These are phyloP conservation scores for Monoplex corrugatus DNA, from an alignment of 2,888 invertebrate species.

Conservation along the genomic window DNA sequence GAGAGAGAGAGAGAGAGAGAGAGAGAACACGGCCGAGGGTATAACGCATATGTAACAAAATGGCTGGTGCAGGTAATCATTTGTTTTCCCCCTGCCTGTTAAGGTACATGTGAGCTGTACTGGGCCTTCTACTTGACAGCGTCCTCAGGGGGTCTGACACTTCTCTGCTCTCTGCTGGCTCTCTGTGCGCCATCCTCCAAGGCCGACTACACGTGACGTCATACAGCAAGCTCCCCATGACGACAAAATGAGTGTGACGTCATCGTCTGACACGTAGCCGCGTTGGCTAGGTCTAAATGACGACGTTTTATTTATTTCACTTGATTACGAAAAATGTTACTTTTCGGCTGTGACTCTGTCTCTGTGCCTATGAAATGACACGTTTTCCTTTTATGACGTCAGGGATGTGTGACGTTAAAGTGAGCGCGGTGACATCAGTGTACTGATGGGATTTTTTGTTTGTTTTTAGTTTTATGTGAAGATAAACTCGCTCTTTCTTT, in stretches of 20 bases:
- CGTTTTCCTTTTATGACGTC: neutral
- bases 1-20: constrained; percentile 14
- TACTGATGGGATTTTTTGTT: neutral
- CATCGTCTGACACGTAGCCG: neutral
- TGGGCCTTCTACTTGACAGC: constrained; percentile 75
- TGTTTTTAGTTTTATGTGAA: too few relatives aligned
- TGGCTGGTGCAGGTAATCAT: neutral
- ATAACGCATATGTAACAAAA: neutral
- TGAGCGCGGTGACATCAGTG: neutral
- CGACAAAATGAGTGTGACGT: neutral
- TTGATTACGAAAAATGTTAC: neutral
- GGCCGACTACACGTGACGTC: constrained; percentile 32
- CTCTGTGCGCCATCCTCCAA: constrained; percentile 61
- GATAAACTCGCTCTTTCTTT: too few relatives aligned
- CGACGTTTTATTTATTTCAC: neutral
- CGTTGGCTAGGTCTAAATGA: neutral
- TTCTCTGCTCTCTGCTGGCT: constrained; percentile 63
- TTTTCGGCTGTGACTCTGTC: too few relatives aligned
- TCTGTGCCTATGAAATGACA: neutral
- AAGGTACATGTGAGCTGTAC: constrained; percentile 71
- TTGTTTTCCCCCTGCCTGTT: constrained; percentile 31
- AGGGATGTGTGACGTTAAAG: neutral
- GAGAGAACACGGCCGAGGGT: neutral
- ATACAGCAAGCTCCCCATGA: neutral
- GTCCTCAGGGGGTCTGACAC: constrained; percentile 65